A percentile compares a stretch with the other conserved stretches of the same genome.
These are phyloP conservation scores for Cylas formicarius DNA, from an alignment of 1,140 invertebrate species.

Conservation along the genomic window DNA sequence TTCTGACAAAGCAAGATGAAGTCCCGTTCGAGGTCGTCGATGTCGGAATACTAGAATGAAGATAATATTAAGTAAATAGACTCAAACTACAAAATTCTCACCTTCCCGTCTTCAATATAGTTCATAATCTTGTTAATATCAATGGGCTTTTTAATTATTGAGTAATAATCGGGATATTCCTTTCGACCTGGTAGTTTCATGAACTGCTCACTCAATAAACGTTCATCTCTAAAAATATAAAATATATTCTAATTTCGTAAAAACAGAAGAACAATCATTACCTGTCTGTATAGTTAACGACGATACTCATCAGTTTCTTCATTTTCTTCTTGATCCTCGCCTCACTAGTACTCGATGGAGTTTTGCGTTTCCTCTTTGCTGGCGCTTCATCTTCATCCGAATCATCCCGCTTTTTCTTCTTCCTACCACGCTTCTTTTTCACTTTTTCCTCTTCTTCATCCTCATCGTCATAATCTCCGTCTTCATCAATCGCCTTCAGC, in stretches of 20 bases:
- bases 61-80: slow-evolving; percentile 1
- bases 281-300: slow-evolving; percentile 75
- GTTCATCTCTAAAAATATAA: slow-evolving; percentile 55
- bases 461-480: slow-evolving; percentile 68
- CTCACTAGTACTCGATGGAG: slow-evolving; percentile 42
- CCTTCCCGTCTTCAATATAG: slow-evolving; percentile 78
- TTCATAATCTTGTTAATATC: slow-evolving; percentile 91
- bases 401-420: slow-evolving; percentile 53
- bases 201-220: slow-evolving; percentile 86
- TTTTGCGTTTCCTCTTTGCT: slow-evolving; percentile 41
- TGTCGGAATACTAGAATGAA: slow-evolving; percentile 61
- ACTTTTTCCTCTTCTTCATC: slow-evolving; percentile 62
- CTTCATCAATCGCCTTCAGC: slow-evolving; percentile 72
- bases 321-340: slow-evolving; percentile 65
- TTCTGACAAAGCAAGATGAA: slow-evolving; percentile 92
- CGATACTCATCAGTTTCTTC: slow-evolving; percentile 72
- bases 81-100: slow-evolving; percentile 36
- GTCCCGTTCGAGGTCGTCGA: slow-evolving; percentile 87
- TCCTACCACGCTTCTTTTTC: slow-evolving; percentile 51
- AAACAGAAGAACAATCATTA: slow-evolving; percentile 28
- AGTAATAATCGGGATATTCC: slow-evolving; percentile 94
- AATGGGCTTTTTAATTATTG: slow-evolving; percentile 93
- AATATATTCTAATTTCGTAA: neutral
- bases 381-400: slow-evolving; percentile 51
- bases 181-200: slow-evolving; percentile 88